Evolutionary conservation across 2,113 vertebrate genomes (phyloP).

Genomic region (Calidris pugnax): DNA sequence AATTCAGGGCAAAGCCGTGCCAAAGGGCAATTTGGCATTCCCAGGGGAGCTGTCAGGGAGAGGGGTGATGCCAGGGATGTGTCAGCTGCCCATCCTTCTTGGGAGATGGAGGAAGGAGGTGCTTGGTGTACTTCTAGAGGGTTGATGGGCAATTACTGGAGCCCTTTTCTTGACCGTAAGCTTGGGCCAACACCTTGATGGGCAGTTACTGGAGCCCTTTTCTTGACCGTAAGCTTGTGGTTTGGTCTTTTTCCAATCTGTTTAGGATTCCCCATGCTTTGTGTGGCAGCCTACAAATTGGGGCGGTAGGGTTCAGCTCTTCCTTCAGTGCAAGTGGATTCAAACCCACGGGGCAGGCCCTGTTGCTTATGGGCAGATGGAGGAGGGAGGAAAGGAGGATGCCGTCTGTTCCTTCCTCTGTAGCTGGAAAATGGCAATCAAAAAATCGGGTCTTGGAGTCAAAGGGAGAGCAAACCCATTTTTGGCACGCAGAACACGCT

Average conservation of each 20-base stretch:
- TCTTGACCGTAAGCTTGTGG: background rate
- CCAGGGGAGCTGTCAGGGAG: background rate
- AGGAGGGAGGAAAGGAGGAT: background rate
- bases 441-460: background rate
- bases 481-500: background rate
- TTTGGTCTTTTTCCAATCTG: background rate
- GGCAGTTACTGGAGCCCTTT: too few species aligned
- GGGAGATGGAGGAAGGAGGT: background rate
- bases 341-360: background rate
- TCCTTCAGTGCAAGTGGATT: background rate
- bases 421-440: background rate
- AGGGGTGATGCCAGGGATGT: background rate
- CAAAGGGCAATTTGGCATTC: background rate
- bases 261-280: background rate
- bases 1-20: background rate
- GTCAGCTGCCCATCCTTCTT: rapidly evolving
- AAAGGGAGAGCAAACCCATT: background rate
- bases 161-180: background rate
- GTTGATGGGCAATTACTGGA: background rate
- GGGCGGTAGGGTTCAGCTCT: background rate
- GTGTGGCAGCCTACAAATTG: background rate
- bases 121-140: background rate
- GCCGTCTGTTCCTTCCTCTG: background rate
- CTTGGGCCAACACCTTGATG: too few species aligned
- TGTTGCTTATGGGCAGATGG: background rate